Base-by-base conservation (phyloP, 2,113 vertebrate species). In the Thalassarche chlororhynchos region DNA sequence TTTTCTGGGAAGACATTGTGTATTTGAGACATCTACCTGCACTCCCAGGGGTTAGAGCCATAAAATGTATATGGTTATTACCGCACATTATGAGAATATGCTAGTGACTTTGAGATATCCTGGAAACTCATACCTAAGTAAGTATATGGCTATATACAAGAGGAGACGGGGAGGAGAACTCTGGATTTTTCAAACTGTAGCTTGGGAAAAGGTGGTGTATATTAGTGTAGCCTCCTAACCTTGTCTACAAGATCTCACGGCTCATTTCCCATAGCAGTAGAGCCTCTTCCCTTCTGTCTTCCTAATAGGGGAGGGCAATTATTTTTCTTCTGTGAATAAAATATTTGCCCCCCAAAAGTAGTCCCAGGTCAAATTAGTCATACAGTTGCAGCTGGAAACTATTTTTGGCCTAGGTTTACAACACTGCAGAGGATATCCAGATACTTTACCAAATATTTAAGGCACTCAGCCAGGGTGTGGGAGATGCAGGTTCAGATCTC, bases 391-490 rank as follows among this genome's bases (percentile, higher is more conserved):
- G 90, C 88, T 96, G 90, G 92, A 96, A 97, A 85, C 87, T 91
- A 87, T 94, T 97, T 95, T 91, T 95, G 81, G 34, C 81, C 70
- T 79, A 25, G 17, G 52, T 95, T 97, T 97, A 84, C 71, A 87
- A 17, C 79, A 36, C 79, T 81, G 72, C 6, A 17, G 85, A 97
- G 83, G 68, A 90, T 90, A 90, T 86, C 82, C 92, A 95, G 87
- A 90, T 89, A 80, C 85, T 80, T 70, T 19, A 92, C 64, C 83
- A 92, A 86, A 38, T 77, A 90, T 90, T 96, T 88, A 81, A 89
- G 96, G 95, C 95, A 93, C 75, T 92, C 68, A 44, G 93, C 92
- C 94, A 95, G 47, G 40, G 83, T 92, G 90, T 97, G 88, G 88
- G 87, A 94, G 92, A 90, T 87, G 79, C 76, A 95, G 85, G 92